Evolutionary conservation across 2,113 vertebrate species (phyloP).

Genomic region (Corydoras maculifer): DNA sequence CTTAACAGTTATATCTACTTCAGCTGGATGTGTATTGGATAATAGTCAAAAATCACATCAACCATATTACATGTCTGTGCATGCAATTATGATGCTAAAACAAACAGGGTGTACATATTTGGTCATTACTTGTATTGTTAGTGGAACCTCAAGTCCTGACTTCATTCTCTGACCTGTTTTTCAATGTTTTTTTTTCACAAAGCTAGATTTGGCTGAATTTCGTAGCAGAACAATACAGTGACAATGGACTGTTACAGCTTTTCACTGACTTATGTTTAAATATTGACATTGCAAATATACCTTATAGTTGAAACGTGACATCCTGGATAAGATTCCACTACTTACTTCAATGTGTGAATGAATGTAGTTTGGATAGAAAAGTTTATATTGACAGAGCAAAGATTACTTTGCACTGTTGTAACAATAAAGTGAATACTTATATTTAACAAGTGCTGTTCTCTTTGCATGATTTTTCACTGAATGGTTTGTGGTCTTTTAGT

Average conservation of each 20-base stretch:
- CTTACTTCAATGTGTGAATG: slow-evolving; percentile 44
- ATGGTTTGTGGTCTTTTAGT: slow-evolving; percentile 61
- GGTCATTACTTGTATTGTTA: too few relatives aligned
- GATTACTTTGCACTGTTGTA: slow-evolving; percentile 58
- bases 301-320: slow-evolving; percentile 38
- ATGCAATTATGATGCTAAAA: too few relatives aligned
- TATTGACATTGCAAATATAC: slow-evolving; percentile 5
- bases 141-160: too few relatives aligned
- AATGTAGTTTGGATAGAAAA: slow-evolving; percentile 35
- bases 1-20: not conserved
- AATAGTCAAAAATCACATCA: not conserved
- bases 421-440: slow-evolving; percentile 56
- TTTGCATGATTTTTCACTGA: slow-evolving; percentile 52
- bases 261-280: slow-evolving; percentile 3
- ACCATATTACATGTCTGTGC: too few relatives aligned
- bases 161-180: too few relatives aligned
- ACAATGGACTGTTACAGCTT: not conserved
- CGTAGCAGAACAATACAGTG: too few relatives aligned
- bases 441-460: slow-evolving; percentile 56
- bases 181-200: too few relatives aligned
- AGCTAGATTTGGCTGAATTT: too few relatives aligned
- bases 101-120: too few relatives aligned
- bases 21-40: not conserved
- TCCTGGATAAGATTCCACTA: slow-evolving; percentile 37
- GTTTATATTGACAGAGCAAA: slow-evolving; percentile 48